Evolutionary conservation across 1,140 invertebrate genomes (phyloP), one percentile per base, ranked within the genome.

Genomic region (Cherax quadricarinatus): DNA sequence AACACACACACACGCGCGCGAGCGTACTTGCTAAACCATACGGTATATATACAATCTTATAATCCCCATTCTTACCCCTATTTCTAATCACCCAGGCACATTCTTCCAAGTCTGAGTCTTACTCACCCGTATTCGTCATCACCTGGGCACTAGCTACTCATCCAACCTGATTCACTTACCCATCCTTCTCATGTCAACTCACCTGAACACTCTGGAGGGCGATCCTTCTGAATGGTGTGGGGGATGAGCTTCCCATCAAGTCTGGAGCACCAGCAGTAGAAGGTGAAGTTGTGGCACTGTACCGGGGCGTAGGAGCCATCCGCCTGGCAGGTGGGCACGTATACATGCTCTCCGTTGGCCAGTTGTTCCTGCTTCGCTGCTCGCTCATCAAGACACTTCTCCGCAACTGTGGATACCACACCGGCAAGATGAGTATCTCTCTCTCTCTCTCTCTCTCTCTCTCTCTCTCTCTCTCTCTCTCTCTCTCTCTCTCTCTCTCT

Each of bases 241-340:
- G 80, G 62, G 60, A 93, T 91, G 66, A 75, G 86, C 4, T 84
- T 86, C 7, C 93, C 93, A 81, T 91, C 89, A 5, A 87, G 79
- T 24, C 86, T 51, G 9, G 92, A 90, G 66, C 93, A 93, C 93
- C 93, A 93, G 80, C 93, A 93, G 91, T 88, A 93, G 30, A 62
- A 57, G 14, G 93, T 93, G 85, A 92, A 92, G 66, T 92, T 92
- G 88, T 93, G 93, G 88, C 93, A 93, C 88, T 93, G 93, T 0
- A 93, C 80, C 1, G 91, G 84, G 30, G 91, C 75, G 85, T 92
- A 93, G 21, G 92, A 88, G 3, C 93, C 93, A 66, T 92, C 92
- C 18, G 83, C 75, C 10, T 78, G 57, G 85, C 93, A 93, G 49
- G 80, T 89, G 14, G 93, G 93, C 1, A 93, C 90, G 60, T 89